A percentile compares a stretch with the other conserved stretches of the same genome.
phyloP scores from a whole-genome alignment of 2,113 vertebrate species.

The Hypomesus transpacificus region DNA sequence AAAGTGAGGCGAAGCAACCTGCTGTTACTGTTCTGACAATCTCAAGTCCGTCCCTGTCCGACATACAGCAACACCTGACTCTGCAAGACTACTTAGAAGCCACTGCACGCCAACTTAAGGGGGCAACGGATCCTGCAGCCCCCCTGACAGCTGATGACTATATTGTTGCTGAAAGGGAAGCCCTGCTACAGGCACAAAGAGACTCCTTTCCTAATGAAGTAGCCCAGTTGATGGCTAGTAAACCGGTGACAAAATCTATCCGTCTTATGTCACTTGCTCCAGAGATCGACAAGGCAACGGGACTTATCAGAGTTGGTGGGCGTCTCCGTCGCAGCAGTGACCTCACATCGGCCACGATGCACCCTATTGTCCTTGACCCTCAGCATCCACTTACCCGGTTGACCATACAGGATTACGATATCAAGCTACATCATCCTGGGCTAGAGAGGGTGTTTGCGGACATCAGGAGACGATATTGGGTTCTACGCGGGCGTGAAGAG shows the following conservation, averaged over 20 bases:
- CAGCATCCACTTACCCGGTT: conserved; percentile 6
- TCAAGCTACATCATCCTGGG: conserved; percentile 1
- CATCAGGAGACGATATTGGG: conserved; percentile 10
- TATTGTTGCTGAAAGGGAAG: too few species aligned
- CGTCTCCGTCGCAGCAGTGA: background rate
- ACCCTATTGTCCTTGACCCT: conserved; percentile 20
- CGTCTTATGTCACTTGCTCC: conserved; percentile 13
- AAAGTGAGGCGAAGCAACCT: too few species aligned
- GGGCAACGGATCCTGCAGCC: too few species aligned
- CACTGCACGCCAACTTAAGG: too few species aligned
- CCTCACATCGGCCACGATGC: background rate
- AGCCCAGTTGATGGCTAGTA: too few species aligned
- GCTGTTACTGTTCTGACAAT: too few species aligned
- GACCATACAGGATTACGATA: conserved; percentile 15
- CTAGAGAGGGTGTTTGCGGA: conserved; percentile 19
- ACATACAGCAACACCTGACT: too few species aligned
- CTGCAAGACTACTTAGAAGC: too few species aligned
- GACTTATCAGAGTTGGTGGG: conserved; percentile 16
- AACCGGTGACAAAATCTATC: conserved; percentile 16
- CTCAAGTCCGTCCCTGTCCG: too few species aligned
- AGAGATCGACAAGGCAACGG: background rate
- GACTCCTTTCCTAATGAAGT: too few species aligned
- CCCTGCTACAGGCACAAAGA: too few species aligned
- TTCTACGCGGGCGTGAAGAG: conserved; percentile 11
- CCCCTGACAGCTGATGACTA: too few species aligned